Base-by-base conservation (phyloP, 2,113 vertebrate genomes). In the Paraplagusia blochii region DNA sequence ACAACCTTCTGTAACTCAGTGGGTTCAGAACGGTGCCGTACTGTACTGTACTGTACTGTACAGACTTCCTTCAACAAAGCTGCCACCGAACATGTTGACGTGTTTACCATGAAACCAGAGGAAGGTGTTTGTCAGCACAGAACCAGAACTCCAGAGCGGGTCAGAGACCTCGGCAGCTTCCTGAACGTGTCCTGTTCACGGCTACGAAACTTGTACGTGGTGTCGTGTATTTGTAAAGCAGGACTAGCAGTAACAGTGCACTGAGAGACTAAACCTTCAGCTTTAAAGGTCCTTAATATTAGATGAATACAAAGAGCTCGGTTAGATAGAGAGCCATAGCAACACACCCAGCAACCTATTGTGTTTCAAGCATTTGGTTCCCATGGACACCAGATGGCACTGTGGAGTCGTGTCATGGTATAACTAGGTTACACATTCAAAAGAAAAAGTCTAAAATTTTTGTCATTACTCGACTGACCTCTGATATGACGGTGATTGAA, bases 261-360 rank as follows among this genome's bases (percentile, higher is more conserved):
- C 48, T 56, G 60, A 81, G 72, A 67, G 66, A 79, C 64, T 54
- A 77, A 73, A 77, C 77, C 74, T 76, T 80, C 53, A 4, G 63
- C 74, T 64, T 81, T 75, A 67, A 75, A 83, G 79, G 81, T 79
- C 69, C 79, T 77, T 79, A 75, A 86, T 79, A 79, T 83, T 79
- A 76, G 69, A 85, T 64, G 82, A 80, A 70, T 77, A 86, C 79
- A 85, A 85, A 80, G 79, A 84, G 69, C 68, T 73, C 15, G 47
- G 66, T 73, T 76, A 69, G 80, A 81, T 76, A 63, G 65, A 80
- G 69, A 76, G 75, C 77, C 69, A 77, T 76, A 66, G 68, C 62
- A 71, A 79, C 74, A 78, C 58, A 67, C 79, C 73, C 59, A 66
- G 66, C 72, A 46, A 61, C 68, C 65, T 62, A 72, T 81, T 66